These are phyloP conservation scores for Solenodon paradoxus DNA, from an alignment of 2,113 vertebrate genomes.

Conservation along the genomic window DNA sequence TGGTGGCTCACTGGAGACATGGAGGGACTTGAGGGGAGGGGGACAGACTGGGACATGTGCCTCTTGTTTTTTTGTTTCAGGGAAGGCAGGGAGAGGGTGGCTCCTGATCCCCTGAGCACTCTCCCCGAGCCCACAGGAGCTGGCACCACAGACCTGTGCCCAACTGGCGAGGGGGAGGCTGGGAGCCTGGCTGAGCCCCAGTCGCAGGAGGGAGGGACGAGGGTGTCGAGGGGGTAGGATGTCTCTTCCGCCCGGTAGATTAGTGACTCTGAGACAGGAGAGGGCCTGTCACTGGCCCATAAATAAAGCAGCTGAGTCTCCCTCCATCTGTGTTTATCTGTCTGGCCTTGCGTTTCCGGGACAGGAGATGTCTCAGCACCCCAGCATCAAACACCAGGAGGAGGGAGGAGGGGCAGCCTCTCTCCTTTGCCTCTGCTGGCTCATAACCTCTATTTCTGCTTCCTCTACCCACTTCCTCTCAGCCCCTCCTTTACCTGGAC, in stretches of 20 bases:
- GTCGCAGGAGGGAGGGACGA: conserved; percentile 55
- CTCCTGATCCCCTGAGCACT: background rate
- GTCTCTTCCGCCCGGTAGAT: conserved; percentile 76
- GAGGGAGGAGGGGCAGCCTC: background rate
- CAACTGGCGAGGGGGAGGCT: background rate
- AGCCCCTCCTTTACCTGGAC: background rate
- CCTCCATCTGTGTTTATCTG: conserved; percentile 82
- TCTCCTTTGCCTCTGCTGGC: background rate
- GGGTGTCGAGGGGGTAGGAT: conserved; percentile 55
- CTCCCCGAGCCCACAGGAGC: background rate
- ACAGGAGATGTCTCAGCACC: conserved; percentile 61
- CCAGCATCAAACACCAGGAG: conserved; percentile 54
- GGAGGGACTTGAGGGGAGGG: background rate
- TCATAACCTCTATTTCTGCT: background rate
- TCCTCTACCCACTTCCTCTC: background rate
- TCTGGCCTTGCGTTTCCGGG: conserved; percentile 78
- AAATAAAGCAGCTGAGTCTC: conserved; percentile 78
- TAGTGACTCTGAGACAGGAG: conserved; percentile 79
- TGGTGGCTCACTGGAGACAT: background rate
- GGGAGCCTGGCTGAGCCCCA: conserved; percentile 55
- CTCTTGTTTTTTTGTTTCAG: background rate
- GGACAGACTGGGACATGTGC: background rate
- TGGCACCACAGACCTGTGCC: background rate
- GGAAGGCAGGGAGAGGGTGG: background rate
- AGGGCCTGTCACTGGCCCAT: conserved; percentile 79